Percentiles rank a stretch among this genome's conserved stretches.
Evolutionary conservation across 2,113 vertebrate genomes (phyloP).

Genomic region (Hemibagrus wyckioides): DNA sequence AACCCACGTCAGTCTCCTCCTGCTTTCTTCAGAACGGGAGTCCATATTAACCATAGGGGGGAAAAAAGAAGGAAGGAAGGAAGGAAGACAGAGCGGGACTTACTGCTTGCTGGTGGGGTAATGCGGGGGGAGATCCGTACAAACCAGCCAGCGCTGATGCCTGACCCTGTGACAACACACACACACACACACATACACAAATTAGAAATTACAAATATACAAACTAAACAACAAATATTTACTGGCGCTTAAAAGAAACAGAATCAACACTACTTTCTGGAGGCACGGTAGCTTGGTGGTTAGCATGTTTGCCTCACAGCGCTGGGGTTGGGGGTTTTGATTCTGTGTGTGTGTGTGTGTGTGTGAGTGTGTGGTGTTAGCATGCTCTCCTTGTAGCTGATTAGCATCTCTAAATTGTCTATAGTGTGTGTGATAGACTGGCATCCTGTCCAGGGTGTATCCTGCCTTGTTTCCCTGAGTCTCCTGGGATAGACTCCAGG

Average conservation of each 20-base stretch:
- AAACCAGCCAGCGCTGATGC: conserved; percentile 86
- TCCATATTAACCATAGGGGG: background rate
- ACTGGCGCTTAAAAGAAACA: background rate
- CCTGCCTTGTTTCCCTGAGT: too few species aligned
- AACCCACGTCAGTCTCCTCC: background rate
- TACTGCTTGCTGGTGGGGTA: conserved; percentile 42
- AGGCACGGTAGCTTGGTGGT: too few species aligned
- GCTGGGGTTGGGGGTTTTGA: too few species aligned
- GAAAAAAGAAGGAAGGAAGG: too few species aligned
- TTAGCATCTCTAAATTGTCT: too few species aligned
- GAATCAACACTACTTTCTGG: background rate
- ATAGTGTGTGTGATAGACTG: too few species aligned
- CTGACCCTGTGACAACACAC: conserved; percentile 76
- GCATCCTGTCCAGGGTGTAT: too few species aligned
- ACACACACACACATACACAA: conserved; percentile 18
- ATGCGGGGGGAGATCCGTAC: conserved; percentile 62
- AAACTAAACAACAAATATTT: background rate
- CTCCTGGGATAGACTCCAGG: too few species aligned
- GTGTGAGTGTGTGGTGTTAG: too few species aligned
- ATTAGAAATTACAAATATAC: background rate
- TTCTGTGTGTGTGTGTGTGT: too few species aligned
- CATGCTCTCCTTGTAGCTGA: too few species aligned
- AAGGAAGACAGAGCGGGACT: conserved; percentile 14
- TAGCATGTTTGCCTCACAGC: too few species aligned
- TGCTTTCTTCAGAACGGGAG: background rate